Evolutionary conservation across 2,113 vertebrate species (phyloP).

Genomic region (Phaetusa simplex): DNA sequence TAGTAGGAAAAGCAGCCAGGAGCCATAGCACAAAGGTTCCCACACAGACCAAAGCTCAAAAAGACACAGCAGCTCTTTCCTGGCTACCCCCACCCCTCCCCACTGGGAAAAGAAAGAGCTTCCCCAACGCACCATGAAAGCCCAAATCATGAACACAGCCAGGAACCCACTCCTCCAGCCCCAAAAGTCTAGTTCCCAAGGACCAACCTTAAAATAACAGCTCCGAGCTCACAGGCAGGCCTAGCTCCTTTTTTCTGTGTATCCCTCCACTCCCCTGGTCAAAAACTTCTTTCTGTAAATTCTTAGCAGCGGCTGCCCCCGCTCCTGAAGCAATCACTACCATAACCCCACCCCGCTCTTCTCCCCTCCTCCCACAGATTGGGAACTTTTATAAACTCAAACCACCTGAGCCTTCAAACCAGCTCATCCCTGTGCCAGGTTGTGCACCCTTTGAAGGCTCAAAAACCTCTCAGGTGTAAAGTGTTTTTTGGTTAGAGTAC

Average conservation of each 20-base stretch:
- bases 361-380: rapidly evolving
- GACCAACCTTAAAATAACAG: background rate
- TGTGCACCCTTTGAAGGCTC: background rate
- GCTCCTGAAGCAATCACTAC: rapidly evolving
- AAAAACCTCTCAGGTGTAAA: background rate
- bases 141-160: rapidly evolving
- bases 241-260: rapidly evolving
- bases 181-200: background rate
- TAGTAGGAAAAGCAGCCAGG: background rate
- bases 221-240: rapidly evolving
- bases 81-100: too few species aligned
- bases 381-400: background rate
- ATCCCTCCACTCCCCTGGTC: background rate
- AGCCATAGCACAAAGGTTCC: background rate
- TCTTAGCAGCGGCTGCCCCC: rapidly evolving
- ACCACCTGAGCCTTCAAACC: background rate
- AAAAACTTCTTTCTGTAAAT: too few species aligned
- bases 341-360: rapidly evolving
- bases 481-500: background rate
- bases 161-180: rapidly evolving
- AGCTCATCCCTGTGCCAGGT: too few species aligned
- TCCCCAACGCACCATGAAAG: rapidly evolving
- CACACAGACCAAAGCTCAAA: background rate
- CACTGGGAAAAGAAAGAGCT: rapidly evolving
- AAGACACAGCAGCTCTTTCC: rapidly evolving